Evolutionary conservation across 2,888 invertebrate genomes (phyloP).

Genomic region (Capitulum mitella): DNA sequence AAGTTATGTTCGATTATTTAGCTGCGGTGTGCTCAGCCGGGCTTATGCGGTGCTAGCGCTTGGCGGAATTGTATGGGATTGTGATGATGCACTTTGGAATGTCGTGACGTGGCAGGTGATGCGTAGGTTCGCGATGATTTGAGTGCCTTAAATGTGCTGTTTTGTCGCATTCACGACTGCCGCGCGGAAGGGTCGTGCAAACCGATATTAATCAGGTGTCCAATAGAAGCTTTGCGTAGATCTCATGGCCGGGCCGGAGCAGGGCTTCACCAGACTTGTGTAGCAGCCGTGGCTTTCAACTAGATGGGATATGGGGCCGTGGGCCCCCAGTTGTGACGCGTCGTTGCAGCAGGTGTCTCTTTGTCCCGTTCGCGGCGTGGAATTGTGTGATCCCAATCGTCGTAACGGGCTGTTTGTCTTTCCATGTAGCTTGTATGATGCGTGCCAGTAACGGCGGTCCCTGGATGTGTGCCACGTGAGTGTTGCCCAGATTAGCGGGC

Average conservation of each 20-base stretch:
- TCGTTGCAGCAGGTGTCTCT: no score
- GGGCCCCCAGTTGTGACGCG: background rate
- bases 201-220: background rate
- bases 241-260: no score
- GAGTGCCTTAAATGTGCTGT: background rate
- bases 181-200: background rate
- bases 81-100: background rate
- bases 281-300: background rate
- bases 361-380: background rate
- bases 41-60: background rate
- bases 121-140: background rate
- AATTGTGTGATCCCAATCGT: background rate
- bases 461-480: background rate
- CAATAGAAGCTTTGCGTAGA: background rate
- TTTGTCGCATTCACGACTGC: background rate
- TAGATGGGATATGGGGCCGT: background rate
- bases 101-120: background rate
- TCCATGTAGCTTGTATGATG: conserved; percentile 2
- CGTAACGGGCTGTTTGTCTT: background rate
- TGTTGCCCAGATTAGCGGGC: background rate
- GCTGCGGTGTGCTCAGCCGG: background rate
- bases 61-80: background rate
- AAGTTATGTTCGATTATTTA: no score
- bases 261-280: no score
- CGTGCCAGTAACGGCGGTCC: background rate